Base-by-base conservation (phyloP, 2,113 vertebrate genomes). In the Colaptes auratus region DNA sequence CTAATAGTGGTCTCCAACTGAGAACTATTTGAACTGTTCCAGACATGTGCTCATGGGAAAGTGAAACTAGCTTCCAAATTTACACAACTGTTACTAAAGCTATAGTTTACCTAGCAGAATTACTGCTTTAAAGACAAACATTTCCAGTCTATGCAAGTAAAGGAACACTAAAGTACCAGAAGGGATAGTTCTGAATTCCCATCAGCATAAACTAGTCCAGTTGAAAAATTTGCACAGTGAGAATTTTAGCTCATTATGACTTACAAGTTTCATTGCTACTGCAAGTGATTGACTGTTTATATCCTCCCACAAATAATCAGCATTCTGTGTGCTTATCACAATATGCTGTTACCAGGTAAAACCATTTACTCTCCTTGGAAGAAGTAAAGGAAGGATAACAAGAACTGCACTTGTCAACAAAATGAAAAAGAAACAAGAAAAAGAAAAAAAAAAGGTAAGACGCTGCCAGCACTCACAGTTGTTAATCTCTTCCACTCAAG, bases 261-360 rank as follows among this genome's bases (percentile, higher is more conserved):
- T 91, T 88, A 67, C 4, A 71, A 83, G 48, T 70, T 94, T 90
- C 80, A 56, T 27, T 90, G 63, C 79, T 92, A 64, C 53, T 20
- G 55, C 59, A 67, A 86, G 50, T 73, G 33, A 63, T 39, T 69
- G 72, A 39, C 69, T 16, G 31, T 90, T 80, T 91, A 65, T 72
- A 90, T 14, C 1, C 71, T 85, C 65, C 65, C 50, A 61, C 55
- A 85, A 72, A 80, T 80, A 88, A 95, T 95, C 91, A 75, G 67
- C 89, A 94, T 31, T 70, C 93, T 70, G 17, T 50, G 50, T 88
- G 66, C 59, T 91, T 77, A 81, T 15, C 31, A 7, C 84, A 70
- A 24, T 61, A 59, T 53, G 55, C 76, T 92, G 75, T 92, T 81
- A 88, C 55, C 89, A 89, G 87, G 75, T 79, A 96, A 96, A 86